Base-by-base conservation (phyloP, 2,888 invertebrate genomes). In the Lithosia quadra region DNA sequence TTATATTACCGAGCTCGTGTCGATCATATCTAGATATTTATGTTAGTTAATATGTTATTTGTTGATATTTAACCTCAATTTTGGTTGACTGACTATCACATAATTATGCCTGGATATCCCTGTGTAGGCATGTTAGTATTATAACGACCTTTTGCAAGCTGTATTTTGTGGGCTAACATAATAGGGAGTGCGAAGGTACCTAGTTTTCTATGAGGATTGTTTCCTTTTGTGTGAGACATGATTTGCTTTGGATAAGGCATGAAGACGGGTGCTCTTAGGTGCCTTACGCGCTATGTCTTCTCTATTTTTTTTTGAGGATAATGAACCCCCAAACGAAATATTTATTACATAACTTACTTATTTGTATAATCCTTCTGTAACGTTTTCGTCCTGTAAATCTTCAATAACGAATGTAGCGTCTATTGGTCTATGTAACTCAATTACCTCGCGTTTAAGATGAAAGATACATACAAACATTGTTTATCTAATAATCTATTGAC, bases 401-500 rank as follows among this genome's bases (percentile, higher is more conserved):
- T 8, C n/a, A 28, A 33, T 58, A n/a, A 33, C 58, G 2, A 33
- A 18, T 57, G 33, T 57, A 57, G 24, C 60, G 13, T 43, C 43
- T 63, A 39, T 56, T 64, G 64, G 56, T 39, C n/a, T 57, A 10
- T 64, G 24, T 57, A 56, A 49, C 21, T 28, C 28, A 21, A 67
- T 55, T n/a, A 9, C 57, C 1, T n/a, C 15, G 4, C 18, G 62
- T 62, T 22, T 57, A 13, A 67, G 34, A 63, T 58, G 58, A 68
- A 63, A 68, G 63, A 68, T 68, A 58, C 36, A 67, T 49, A 49
- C 49, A 58, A 68, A 68, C 63, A 63, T 11, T 53, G 34, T 63
- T 53, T 68, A 59, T 63, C 34, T 53, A 63, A 49, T 57, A 67
- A 63, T 58, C 18, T 49, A 63, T 28, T 33, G 55, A 56, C 58